Evolutionary conservation across 2,888 invertebrate genomes (phyloP).

Genomic region (Bimastos eiseni): DNA sequence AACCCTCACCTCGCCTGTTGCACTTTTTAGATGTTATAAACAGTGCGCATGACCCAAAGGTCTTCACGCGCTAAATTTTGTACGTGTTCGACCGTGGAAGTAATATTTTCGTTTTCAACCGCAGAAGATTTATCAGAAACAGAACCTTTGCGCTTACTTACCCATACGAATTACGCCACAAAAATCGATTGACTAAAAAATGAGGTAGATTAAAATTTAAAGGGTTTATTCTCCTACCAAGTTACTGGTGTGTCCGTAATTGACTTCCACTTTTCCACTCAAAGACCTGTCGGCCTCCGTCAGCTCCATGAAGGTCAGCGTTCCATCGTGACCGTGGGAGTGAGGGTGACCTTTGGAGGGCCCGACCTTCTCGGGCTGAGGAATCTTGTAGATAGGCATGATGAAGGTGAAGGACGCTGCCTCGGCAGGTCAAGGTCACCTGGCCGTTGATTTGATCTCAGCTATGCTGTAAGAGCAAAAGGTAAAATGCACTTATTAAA

Average conservation of each 20-base stretch:
- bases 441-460: neutral
- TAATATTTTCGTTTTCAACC: too few relatives aligned
- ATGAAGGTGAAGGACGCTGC: neutral
- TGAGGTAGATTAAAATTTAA: too few relatives aligned
- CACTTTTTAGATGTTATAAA: too few relatives aligned
- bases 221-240: too few relatives aligned
- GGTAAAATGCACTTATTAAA: neutral
- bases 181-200: too few relatives aligned
- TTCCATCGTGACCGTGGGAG: neutral
- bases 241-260: neutral
- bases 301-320: conserved; percentile 22
- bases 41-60: too few relatives aligned
- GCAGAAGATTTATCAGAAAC: too few relatives aligned
- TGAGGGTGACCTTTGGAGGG: neutral
- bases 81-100: too few relatives aligned
- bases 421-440: neutral
- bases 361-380: neutral
- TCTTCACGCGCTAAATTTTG: too few relatives aligned
- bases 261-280: neutral
- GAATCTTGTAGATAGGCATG: conserved; percentile 16
- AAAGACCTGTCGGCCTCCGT: neutral
- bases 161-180: too few relatives aligned
- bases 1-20: too few relatives aligned
- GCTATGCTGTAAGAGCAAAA: neutral
- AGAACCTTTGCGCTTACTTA: neutral